Evolutionary conservation across 2,113 vertebrate genomes (phyloP).

Genomic region (Siniperca knerii): DNA sequence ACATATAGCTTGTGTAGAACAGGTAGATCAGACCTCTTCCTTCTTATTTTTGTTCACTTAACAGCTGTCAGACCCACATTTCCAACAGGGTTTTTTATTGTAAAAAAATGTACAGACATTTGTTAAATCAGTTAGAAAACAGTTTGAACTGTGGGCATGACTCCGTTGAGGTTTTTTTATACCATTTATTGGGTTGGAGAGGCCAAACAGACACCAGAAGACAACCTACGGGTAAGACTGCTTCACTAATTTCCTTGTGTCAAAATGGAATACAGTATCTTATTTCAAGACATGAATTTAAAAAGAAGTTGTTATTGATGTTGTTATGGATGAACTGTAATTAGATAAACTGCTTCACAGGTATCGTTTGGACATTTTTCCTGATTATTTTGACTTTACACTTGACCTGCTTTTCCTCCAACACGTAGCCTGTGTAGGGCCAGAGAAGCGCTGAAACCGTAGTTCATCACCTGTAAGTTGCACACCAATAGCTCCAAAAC

Average conservation of each 20-base stretch:
- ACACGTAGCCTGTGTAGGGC: slow-evolving; percentile 94
- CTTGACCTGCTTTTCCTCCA: slow-evolving; percentile 96
- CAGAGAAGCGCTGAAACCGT: slow-evolving; percentile 93
- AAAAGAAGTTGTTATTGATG: slow-evolving; percentile 30
- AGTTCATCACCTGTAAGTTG: slow-evolving; percentile 96
- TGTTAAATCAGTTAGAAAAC: background rate
- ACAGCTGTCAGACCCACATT: slow-evolving; percentile 49
- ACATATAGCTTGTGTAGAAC: background rate
- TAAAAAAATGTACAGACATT: background rate
- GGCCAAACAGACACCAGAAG: slow-evolving; percentile 60
- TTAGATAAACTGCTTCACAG: slow-evolving; percentile 53
- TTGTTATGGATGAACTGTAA: slow-evolving; percentile 42
- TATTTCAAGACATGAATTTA: slow-evolving; percentile 18
- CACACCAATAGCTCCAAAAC: slow-evolving; percentile 86
- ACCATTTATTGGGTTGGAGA: slow-evolving; percentile 43
- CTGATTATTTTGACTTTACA: slow-evolving; percentile 76
- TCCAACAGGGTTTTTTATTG: background rate
- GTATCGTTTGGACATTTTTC: slow-evolving; percentile 42
- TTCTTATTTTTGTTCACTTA: slow-evolving; percentile 10
- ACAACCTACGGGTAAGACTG: slow-evolving; percentile 77
- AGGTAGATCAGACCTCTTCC: background rate
- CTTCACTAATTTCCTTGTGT: slow-evolving; percentile 78
- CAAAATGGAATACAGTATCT: slow-evolving; percentile 60
- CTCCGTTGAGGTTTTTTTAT: slow-evolving; percentile 29
- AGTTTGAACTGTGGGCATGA: slow-evolving; percentile 58